Conservation (phyloP, 2,113 vertebrate genomes). For the Entelurus aequoreus region DNA sequence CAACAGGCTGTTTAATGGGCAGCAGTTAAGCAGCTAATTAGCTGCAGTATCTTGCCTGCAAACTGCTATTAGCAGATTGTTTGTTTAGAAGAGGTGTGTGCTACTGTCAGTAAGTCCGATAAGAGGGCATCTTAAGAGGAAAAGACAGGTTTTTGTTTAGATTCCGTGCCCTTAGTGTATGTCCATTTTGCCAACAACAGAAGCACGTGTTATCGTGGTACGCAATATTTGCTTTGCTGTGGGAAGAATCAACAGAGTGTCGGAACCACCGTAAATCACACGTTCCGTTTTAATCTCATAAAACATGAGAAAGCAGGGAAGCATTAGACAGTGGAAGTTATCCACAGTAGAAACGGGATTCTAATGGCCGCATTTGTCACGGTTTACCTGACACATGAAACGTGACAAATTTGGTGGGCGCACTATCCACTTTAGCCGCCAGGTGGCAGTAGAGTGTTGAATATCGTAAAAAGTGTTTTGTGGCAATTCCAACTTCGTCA, state of each 20-base stretch:
- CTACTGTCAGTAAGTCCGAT: background rate
- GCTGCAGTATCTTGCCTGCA: background rate
- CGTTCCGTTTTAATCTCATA: no score
- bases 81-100: background rate
- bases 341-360: no score
- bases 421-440: no score
- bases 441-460: no score
- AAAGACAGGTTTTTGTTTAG: background rate
- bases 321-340: no score
- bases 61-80: slow-evolving; percentile 1
- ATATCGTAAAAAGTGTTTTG: no score
- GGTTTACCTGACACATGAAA: no score
- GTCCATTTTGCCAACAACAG: background rate
- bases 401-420: no score
- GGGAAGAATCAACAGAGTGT: background rate
- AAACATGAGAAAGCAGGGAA: no score
- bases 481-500: no score
- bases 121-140: background rate
- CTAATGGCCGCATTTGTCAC: no score
- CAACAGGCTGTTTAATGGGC: slow-evolving; percentile 1
- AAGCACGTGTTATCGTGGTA: background rate
- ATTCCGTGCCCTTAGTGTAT: background rate
- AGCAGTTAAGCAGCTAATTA: slow-evolving; percentile 4
- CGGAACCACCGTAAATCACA: background rate
- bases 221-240: background rate